Evolutionary conservation across 2,888 invertebrate genomes (phyloP).

Genomic region (Dynastes tityus): DNA sequence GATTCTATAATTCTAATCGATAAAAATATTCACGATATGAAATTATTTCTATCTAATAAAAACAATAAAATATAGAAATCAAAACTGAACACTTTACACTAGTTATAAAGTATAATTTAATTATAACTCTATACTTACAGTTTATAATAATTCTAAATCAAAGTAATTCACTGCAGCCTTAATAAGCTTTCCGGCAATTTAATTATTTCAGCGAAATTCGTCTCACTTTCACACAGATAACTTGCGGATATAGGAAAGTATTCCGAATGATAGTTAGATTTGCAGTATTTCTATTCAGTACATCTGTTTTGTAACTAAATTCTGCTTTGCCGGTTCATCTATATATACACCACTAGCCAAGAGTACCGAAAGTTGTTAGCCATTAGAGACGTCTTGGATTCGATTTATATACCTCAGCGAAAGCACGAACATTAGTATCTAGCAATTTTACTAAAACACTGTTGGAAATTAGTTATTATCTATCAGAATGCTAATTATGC

Average conservation of each 20-base stretch:
- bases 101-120: not conserved
- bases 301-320: not conserved
- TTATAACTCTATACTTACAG: not conserved
- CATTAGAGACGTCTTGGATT: not conserved
- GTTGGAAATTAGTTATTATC: not conserved
- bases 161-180: not conserved
- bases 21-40: too few relatives aligned
- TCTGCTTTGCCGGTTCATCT: not conserved
- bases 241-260: not conserved
- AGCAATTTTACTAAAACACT: not conserved
- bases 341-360: not conserved
- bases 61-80: too few relatives aligned
- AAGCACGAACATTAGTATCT: not conserved
- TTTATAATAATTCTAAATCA: not conserved
- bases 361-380: not conserved
- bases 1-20: too few relatives aligned
- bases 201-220: not conserved
- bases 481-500: not conserved
- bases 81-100: too few relatives aligned
- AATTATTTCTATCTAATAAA: too few relatives aligned
- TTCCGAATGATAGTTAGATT: not conserved
- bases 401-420: constrained; percentile 17
- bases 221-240: constrained; percentile 14
- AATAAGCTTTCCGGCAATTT: not conserved
- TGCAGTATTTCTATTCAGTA: not conserved